Base-by-base conservation (phyloP, 2,888 invertebrate species). In the Shargacucullia verbasci region DNA sequence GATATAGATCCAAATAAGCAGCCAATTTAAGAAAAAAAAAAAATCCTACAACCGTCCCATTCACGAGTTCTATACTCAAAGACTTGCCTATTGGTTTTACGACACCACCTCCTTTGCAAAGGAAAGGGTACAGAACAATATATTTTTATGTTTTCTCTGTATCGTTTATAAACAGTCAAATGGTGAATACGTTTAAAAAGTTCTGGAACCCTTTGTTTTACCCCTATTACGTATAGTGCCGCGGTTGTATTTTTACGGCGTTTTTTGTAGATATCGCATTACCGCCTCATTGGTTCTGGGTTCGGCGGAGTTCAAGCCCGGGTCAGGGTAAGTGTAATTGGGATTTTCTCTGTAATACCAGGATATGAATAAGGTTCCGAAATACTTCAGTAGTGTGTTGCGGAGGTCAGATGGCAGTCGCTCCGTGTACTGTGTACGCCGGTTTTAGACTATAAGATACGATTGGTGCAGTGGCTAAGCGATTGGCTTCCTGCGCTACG, bases 21-120 rank as follows among this genome's bases (percentile, higher is more conserved):
- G 14, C 72, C 64, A 60, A 73, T 74, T 73, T 76, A 59, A 52
- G 60, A 68, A 73, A 75, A 73, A 70, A 68, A 73, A 75, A 73
- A 70, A 68, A 59, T 76, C 62, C 33, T 35, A 47, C 11, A 54
- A 35, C 53, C 37, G 20, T 43, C 40, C 57, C 59, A 55, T 73
- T 64, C 35, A 57, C 47, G 39, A 67, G 38, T 75, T 74, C 72
- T 70, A 76, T 66, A 60, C 46, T 54, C 62, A 70, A 73, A 57
- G 55, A 65, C 70, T 58, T 59, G 40, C 29, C 48, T 75, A 44
- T 62, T 70, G 52, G 52, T 61, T 70, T 67, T 70, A 76, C 55
- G 60, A 65, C 57, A 52, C 41, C 52, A 41, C 49, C 41, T 54
- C 45, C 41, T 56, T 66, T 56, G 66, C 61, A 59, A 57, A 31